Evolutionary conservation across 2,888 invertebrate species (phyloP).

Genomic region (Dorcus hopei): DNA sequence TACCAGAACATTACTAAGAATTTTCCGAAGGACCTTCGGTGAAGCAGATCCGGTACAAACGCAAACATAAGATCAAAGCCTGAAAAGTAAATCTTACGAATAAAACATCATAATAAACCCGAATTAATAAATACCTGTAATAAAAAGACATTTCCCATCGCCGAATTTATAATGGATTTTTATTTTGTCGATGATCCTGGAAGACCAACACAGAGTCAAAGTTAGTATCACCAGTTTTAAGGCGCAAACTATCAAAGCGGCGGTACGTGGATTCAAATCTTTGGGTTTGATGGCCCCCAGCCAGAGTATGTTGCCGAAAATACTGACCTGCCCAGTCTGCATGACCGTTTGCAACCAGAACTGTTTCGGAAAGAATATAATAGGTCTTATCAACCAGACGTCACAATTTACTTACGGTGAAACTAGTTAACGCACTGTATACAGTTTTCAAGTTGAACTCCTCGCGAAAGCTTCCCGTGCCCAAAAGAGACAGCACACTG

Average conservation of each 20-base stretch:
- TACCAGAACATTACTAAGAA: conserved; percentile 17
- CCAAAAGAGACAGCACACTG: background rate
- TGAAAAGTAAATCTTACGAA: background rate
- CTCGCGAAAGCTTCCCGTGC: too few relatives aligned
- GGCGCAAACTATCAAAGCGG: conserved; percentile 5
- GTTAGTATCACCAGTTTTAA: conserved; percentile 3
- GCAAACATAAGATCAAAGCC: conserved; percentile 7
- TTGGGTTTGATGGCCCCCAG: conserved; percentile 13
- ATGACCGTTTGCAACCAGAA: conserved; percentile 11
- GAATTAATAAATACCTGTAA: background rate
- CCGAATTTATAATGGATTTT: conserved; percentile 3
- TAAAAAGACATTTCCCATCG: conserved; percentile 6
- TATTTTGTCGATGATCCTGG: conserved; percentile 2
- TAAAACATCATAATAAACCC: background rate
- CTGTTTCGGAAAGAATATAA: background rate
- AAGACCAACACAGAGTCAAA: conserved; percentile 1
- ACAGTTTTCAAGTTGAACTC: too few relatives aligned
- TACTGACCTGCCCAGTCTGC: conserved; percentile 5
- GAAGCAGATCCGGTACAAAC: conserved; percentile 10
- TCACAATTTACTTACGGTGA: too few relatives aligned
- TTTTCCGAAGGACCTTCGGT: conserved; percentile 7
- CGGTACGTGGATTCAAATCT: conserved; percentile 7
- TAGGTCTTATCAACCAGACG: too few relatives aligned
- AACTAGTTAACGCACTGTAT: too few relatives aligned
- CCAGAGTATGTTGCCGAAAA: conserved; percentile 7